phyloP scores from a whole-genome alignment of 2,113 vertebrate genomes.

The Oncorhynchus tshawytscha region DNA sequence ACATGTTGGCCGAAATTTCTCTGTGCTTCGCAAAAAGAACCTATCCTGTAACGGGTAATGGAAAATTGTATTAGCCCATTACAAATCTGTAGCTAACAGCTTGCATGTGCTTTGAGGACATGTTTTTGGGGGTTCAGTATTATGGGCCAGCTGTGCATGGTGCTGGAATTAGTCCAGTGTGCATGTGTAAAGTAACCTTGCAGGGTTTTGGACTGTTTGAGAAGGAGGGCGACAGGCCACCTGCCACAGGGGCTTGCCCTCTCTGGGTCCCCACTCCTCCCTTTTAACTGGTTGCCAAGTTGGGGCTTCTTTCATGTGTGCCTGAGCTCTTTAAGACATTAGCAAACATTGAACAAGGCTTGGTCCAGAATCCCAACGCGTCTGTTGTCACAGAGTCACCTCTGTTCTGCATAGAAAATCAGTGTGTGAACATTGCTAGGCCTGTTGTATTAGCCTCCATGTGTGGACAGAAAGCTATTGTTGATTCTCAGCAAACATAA shows the following conservation, averaged over 20 bases:
- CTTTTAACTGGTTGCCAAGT: constrained; percentile 68
- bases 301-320: constrained; percentile 62
- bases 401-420: constrained; percentile 33
- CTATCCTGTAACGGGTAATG: no score
- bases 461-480: constrained; percentile 60
- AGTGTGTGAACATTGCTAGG: constrained; percentile 40
- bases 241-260: constrained; percentile 63
- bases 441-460: constrained; percentile 50
- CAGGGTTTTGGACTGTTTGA: constrained; percentile 48
- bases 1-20: no score
- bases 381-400: constrained; percentile 65
- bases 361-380: constrained; percentile 66
- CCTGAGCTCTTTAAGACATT: constrained; percentile 67
- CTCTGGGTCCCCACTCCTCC: constrained; percentile 52
- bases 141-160: constrained; percentile 51
- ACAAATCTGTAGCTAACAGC: not conserved
- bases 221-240: constrained; percentile 61
- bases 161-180: constrained; percentile 56
- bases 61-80: no score
- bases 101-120: constrained; percentile 20
- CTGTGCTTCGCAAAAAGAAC: no score
- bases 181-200: constrained; percentile 57
- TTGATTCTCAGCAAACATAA: constrained; percentile 67
- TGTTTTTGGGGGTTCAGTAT: constrained; percentile 47
- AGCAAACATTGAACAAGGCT: constrained; percentile 68